Percentiles rank a stretch among this genome's conserved stretches.
Conservation (phyloP, 2,113 vertebrate species). For the Chinchilla lanigera region DNA sequence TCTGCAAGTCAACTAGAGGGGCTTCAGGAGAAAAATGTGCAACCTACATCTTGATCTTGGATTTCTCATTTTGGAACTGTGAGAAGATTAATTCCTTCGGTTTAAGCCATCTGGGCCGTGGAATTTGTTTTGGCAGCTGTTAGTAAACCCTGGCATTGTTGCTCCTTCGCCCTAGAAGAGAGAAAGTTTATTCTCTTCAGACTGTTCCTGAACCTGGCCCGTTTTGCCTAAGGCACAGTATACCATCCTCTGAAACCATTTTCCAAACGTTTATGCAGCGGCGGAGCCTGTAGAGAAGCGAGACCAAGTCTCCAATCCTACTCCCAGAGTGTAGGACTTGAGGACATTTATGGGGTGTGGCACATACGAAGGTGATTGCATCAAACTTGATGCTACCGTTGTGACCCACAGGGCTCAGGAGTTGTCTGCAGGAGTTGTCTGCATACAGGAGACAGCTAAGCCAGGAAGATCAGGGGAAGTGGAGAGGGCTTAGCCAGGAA, state of each 20-base stretch:
- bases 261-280: background rate
- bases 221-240: background rate
- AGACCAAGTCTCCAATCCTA: background rate
- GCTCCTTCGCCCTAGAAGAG: background rate
- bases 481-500: background rate
- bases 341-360: background rate
- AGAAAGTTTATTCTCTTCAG: background rate
- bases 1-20: background rate
- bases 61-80: background rate
- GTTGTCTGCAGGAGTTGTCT: background rate
- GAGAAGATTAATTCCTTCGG: background rate
- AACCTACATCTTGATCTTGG: background rate
- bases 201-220: background rate
- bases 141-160: background rate
- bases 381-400: background rate
- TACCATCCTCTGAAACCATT: background rate
- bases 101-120: background rate
- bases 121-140: background rate
- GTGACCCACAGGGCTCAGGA: too few species aligned
- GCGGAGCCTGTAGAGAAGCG: background rate
- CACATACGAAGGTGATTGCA: background rate
- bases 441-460: rapidly evolving
- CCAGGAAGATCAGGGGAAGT: too few species aligned
- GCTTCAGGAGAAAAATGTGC: background rate
- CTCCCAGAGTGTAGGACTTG: background rate